Conservation (phyloP, 2,113 vertebrate genomes). For the Callipepla californica region DNA sequence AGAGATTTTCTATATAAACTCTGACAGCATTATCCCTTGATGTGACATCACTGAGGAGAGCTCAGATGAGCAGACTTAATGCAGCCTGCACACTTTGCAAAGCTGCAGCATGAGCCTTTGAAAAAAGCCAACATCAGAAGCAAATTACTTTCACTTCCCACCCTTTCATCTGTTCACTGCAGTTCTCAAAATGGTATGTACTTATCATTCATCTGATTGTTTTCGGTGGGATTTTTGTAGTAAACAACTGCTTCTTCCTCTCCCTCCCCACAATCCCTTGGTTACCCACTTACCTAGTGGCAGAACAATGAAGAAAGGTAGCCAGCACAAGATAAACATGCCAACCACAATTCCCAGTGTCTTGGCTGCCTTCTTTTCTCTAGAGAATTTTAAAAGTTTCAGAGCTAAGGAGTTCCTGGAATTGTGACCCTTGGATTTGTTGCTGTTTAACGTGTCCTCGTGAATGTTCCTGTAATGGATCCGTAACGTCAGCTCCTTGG, state of each 20-base stretch:
- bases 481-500: conserved; percentile 92
- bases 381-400: conserved; percentile 93
- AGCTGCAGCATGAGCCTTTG: conserved; percentile 11
- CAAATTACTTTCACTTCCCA: background rate
- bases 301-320: conserved; percentile 94
- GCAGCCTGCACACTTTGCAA: conserved; percentile 39
- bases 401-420: conserved; percentile 90
- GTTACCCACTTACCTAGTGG: conserved; percentile 87
- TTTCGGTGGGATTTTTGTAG: background rate
- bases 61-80: conserved; percentile 27
- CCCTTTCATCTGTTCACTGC: background rate
- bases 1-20: background rate
- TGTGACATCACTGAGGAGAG: background rate
- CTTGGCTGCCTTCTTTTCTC: conserved; percentile 96
- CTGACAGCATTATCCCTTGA: background rate
- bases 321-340: conserved; percentile 95
- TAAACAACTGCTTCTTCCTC: background rate
- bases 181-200: background rate
- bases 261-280: background rate
- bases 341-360: conserved; percentile 94
- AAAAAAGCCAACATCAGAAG: background rate
- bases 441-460: conserved; percentile 80
- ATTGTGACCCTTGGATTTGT: conserved; percentile 86
- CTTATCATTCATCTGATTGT: background rate
- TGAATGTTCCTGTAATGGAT: conserved; percentile 93